Conservation (phyloP, 2,797 vertebrate genomes). For the Tenualosa thibaudeaui region DNA sequence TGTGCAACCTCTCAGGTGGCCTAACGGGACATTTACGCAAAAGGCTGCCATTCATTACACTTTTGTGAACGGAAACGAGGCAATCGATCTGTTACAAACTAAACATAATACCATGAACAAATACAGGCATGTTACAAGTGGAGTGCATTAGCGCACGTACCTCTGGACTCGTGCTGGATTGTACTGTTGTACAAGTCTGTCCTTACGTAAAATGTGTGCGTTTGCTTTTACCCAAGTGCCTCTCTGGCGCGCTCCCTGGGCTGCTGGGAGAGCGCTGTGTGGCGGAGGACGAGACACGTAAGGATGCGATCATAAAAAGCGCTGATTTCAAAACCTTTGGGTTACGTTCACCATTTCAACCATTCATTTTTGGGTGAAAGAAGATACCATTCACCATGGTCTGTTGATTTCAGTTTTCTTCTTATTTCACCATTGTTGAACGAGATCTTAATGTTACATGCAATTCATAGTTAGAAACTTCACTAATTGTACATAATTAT, state of each 20-base stretch:
- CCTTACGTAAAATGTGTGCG: slow-evolving; percentile 14
- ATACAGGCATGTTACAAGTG: not conserved
- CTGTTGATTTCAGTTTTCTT: too few relatives aligned
- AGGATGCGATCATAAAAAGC: not conserved
- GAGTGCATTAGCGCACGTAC: not conserved
- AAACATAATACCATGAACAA: not conserved
- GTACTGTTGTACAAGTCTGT: slow-evolving; percentile 5
- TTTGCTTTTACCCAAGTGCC: not conserved
- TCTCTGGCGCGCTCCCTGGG: not conserved
- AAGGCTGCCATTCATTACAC: not conserved
- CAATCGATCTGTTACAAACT: not conserved
- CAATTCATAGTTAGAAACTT: too few relatives aligned
- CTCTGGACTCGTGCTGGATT: not conserved
- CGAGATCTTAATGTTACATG: too few relatives aligned
- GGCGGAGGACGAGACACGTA: not conserved
- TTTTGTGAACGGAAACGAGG: not conserved
- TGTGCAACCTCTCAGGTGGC: not conserved
- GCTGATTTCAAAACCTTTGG: not conserved
- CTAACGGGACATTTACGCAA: not conserved
- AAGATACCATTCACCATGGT: too few relatives aligned
- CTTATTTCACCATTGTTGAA: not conserved
- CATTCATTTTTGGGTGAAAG: not conserved
- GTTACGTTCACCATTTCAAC: not conserved
- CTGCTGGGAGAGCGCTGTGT: not conserved
- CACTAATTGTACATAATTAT: too few relatives aligned